Evolutionary conservation across 1,140 invertebrate species (phyloP), one percentile per base, ranked within the genome.

Genomic region (Galleria mellonella): DNA sequence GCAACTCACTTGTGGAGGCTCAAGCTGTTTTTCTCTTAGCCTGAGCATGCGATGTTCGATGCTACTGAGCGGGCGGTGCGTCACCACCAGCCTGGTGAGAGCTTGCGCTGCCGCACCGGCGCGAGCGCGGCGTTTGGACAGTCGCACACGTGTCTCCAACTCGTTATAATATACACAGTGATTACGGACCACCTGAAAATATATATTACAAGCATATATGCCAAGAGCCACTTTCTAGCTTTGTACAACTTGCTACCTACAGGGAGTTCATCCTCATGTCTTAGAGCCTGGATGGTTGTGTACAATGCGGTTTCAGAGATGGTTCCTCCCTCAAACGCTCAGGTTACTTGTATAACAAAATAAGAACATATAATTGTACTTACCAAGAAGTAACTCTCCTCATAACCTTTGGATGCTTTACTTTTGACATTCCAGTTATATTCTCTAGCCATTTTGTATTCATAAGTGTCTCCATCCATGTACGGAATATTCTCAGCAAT

Each of bases 391-490:
- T 99, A 99, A 82, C 98, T 99, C 83, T 99, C 98, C 84, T 99
- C 97, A 70, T 98, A 99, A 30, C 97, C 97, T 81, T 98, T 97
- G 0, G 95, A 97, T 0, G 96, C 92, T 88, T 99, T 99, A 76
- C 96, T 98, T 76, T 99, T 99, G 1, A 99, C 97, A 86, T 98
- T 99, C 98, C 97, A 99, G 67, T 98, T 97, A 69, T 98, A 98
- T 78, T 98, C 96, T 58, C 96, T 89, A 0, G 96, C 94, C 93
- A 98, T 97, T 86, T 96, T 95, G 64, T 98, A 97, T 56, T 98
- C 96, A 75, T 98, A 98, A 46, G 95, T 94, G 42, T 97, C 94
- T 1, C 96, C 96, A 39, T 97, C 96, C 50, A 92, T 91, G 83
- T 98, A 98, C 0, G 96, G 92, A n/a, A 95, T 88, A 14, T 85